Base-by-base conservation (phyloP, 2,797 vertebrate genomes). In the Distichodus sexfasciatus region DNA sequence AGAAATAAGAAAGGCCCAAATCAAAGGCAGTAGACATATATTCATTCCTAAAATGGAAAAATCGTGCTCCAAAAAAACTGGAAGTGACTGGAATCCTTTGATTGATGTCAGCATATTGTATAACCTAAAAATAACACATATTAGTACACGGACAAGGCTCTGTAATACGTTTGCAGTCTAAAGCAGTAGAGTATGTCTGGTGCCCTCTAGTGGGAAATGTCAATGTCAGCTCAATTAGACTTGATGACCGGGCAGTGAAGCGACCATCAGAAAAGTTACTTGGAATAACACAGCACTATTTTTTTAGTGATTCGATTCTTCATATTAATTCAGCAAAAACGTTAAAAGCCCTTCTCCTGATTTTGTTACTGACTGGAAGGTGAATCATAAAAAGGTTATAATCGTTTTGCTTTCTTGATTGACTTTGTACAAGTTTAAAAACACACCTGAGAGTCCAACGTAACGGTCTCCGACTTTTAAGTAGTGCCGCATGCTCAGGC, bases 121-220 rank as follows among this genome's bases (percentile, higher is more conserved):
- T 43, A 35, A 26, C 0, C 29, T 28, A 5, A 17, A 43, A 43
- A 43, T 46, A 38, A 2, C 7, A 14, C 4, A 35, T 6, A 2
- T 36, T 2, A 43, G 0, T 11, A 63, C 23, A 19, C n/a, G 23
- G n/a, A 51, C 4, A 24, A n/a, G 46, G 11, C 7, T 19, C 26
- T 61, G 2, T 40, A 58, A 33, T 50, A 8, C 40, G 26, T 54
- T 24, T 76, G 41, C 28, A 63, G 36, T 50, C 35, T n/a, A 29
- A 36, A 33, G 41, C 11, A 46, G 15, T 61, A 44, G 35, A 44
- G 55, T 43, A 65, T 41, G 19, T 59, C 65, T 76, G 71, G 61
- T 66, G 79, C 81, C 71, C 59, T 81, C 64, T 77, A 68, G 68
- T 77, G 54, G 61, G 7, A 33, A 40, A 57, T 71, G 50, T 41